Percentiles rank a stretch among this genome's conserved stretches.
Conservation (phyloP, 1,140 invertebrate genomes). For the Amphibalanus amphitrite region DNA sequence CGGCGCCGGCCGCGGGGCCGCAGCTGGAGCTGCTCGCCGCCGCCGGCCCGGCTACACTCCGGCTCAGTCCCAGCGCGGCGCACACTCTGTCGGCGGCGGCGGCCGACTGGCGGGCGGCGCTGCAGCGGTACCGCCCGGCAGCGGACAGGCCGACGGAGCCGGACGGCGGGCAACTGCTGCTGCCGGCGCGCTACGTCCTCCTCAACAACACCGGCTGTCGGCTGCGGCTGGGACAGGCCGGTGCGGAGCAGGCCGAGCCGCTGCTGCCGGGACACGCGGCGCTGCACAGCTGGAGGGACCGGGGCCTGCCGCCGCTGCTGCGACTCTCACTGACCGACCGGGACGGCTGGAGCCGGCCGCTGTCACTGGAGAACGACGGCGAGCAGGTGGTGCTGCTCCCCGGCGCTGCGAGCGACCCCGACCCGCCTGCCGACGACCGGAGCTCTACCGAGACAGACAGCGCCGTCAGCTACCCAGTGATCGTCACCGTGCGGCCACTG, state of each 20-base stretch:
- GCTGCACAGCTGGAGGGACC: conserved; percentile 48
- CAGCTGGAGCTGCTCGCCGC: conserved; percentile 13
- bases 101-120: conserved; percentile 33
- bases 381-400: conserved; percentile 25
- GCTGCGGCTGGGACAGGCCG: conserved; percentile 47
- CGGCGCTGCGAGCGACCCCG: too few species aligned
- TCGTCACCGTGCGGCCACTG: conserved; percentile 33
- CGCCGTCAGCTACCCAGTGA: conserved; percentile 14
- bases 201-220: conserved; percentile 46
- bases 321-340: conserved; percentile 25
- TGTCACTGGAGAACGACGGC: conserved; percentile 34
- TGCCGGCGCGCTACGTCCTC: conserved; percentile 41
- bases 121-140: conserved; percentile 5
- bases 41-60: conserved; percentile 30
- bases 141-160: too few species aligned
- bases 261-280: conserved; percentile 41
- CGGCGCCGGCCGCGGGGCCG: too few species aligned
- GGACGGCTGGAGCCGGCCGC: conserved; percentile 34
- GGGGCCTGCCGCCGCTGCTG: conserved; percentile 23
- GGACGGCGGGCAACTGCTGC: conserved; percentile 9
- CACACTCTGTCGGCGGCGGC: conserved; percentile 44
- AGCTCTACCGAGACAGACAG: too few species aligned
- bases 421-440: too few species aligned
- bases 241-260: conserved; percentile 48
- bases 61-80: conserved; percentile 37